Evolutionary conservation across 1,140 invertebrate genomes (phyloP).

Genomic region (Ladona fulva): DNA sequence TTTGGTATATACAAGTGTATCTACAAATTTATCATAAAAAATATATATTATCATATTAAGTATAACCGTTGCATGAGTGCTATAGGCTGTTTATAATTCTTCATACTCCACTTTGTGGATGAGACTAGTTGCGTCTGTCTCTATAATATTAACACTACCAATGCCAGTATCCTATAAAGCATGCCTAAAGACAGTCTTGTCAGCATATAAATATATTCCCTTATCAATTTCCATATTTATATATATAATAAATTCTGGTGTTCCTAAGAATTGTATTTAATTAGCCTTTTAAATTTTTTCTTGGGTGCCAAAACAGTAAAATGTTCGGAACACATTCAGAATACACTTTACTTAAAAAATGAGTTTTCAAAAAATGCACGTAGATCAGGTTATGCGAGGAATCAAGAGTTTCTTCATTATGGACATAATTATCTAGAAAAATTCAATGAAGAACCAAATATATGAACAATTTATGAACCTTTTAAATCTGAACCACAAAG

Average conservation of each 20-base stretch:
- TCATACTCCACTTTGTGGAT: not conserved
- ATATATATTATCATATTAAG: not conserved
- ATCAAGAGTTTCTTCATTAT: not conserved
- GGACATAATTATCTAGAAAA: not conserved
- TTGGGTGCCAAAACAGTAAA: too few species aligned
- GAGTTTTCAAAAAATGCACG: not conserved
- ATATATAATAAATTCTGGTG: not conserved
- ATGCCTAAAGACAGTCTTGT: not conserved
- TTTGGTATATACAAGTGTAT: not conserved
- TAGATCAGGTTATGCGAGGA: not conserved
- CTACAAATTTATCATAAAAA: constrained; percentile 5
- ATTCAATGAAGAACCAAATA: not conserved
- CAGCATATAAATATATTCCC: constrained; percentile 2
- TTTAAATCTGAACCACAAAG: too few species aligned
- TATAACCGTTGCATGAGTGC: not conserved
- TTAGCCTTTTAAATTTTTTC: too few species aligned
- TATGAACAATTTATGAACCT: too few species aligned
- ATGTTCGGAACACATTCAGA: too few species aligned
- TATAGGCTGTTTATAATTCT: not conserved
- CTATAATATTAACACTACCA: not conserved
- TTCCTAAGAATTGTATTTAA: too few species aligned
- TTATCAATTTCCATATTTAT: not conserved
- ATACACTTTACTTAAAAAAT: not conserved
- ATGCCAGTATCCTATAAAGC: not conserved
- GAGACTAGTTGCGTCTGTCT: not conserved